Evolutionary conservation across 2,888 invertebrate genomes (phyloP), one percentile per base, ranked within the genome.

Genomic region (Monopis laevigella): DNA sequence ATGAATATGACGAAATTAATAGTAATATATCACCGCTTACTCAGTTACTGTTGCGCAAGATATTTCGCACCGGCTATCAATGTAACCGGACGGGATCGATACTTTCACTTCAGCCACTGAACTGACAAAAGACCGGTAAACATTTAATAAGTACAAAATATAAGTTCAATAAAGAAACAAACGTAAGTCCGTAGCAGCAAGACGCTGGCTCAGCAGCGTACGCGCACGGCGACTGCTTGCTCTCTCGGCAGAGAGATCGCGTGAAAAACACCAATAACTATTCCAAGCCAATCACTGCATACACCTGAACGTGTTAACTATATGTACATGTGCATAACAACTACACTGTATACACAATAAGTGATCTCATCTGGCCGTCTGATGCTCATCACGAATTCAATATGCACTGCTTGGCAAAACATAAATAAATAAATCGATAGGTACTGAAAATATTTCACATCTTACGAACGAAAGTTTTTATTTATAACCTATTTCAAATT

Each of bases 211-310:
- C 55, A 56, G 62, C 53, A 52, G 56, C 68, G 67, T 70, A 62
- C 52, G 55, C 71, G 67, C 67, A 59, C 51, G 16, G 6, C 18
- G 11, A 49, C 45, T 59, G 61, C 75, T 77, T 77, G 74, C 60
- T 74, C 74, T 75, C 71, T 68, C 56, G 60, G 53, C n/a, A 57
- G 77, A 71, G 78, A 80, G 77, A 78, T 78, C 77, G 75, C 74
- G 70, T 74, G 77, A 70, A 77, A 75, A 74, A 68, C 68, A 56
- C 58, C 65, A 51, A 55, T 68, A n/a, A n/a, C n/a, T n/a, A 65
- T 59, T 67, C 61, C 71, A 72, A 66, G 60, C 36, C 36, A 36
- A 36, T 21, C 36, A 36, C 36, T 19, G 34, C 34, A 36, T 21
- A 32, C 6, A 36, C 3, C 11, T 5, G 6, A 5, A 5, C 3